Conservation (phyloP, 1,140 invertebrate species). For the Plectus sambesii region DNA sequence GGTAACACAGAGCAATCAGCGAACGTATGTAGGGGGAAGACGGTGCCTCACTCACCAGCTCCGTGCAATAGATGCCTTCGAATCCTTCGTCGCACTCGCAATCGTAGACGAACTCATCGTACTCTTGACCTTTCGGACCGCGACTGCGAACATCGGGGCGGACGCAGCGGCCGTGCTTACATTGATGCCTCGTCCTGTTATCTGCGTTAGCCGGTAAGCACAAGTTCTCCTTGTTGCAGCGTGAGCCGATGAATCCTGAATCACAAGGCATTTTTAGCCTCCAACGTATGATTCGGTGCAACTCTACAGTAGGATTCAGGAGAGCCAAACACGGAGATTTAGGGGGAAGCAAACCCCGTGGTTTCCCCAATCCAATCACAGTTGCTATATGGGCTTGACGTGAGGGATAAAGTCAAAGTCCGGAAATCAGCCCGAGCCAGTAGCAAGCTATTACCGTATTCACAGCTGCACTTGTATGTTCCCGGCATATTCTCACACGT, state of each 20-base stretch:
- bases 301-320: too few relatives aligned
- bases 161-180: constrained; percentile 37
- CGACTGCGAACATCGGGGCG: constrained; percentile 26
- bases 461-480: constrained; percentile 26
- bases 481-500: constrained; percentile 34
- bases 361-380: too few relatives aligned
- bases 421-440: too few relatives aligned
- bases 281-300: too few relatives aligned
- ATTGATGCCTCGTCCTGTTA: constrained; percentile 38
- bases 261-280: not conserved
- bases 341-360: too few relatives aligned
- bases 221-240: constrained; percentile 33
- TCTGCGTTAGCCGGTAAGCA: constrained; percentile 24
- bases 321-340: too few relatives aligned
- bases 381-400: too few relatives aligned
- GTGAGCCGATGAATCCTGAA: constrained; percentile 32
- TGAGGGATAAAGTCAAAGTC: too few relatives aligned
- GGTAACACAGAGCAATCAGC: too few relatives aligned
- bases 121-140: constrained; percentile 16
- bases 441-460: constrained; percentile 6
- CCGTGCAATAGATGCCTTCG: constrained; percentile 30
- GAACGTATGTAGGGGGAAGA: too few relatives aligned
- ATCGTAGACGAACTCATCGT: constrained; percentile 20
- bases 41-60: constrained; percentile 18
- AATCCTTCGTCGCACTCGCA: constrained; percentile 36